Evolutionary conservation across 2,113 vertebrate species (phyloP).

Genomic region (Epinephelus moara): DNA sequence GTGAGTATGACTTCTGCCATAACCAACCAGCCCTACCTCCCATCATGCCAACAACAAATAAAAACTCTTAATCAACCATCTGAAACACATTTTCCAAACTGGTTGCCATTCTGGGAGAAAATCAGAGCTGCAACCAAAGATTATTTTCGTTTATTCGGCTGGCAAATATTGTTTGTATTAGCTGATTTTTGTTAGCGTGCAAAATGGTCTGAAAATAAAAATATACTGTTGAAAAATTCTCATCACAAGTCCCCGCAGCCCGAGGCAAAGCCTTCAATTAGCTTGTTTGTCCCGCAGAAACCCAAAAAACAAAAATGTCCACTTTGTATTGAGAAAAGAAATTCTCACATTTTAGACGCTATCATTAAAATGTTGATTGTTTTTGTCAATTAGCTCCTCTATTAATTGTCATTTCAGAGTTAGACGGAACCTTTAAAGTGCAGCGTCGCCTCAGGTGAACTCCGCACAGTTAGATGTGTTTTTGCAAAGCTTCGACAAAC

Average conservation of each 20-base stretch:
- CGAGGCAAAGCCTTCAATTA: neutral
- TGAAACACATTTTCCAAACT: neutral
- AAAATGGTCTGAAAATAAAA: neutral
- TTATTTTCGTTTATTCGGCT: neutral
- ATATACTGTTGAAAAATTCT: neutral
- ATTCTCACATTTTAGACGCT: neutral
- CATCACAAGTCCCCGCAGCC: neutral
- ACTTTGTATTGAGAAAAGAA: neutral
- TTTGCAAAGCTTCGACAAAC: constrained; percentile 15
- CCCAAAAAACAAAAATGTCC: neutral
- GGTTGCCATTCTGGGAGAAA: neutral
- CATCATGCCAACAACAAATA: neutral
- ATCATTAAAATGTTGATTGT: neutral
- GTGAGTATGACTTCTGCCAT: neutral
- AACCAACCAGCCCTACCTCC: too few relatives aligned
- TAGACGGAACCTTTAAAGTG: neutral
- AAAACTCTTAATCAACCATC: neutral
- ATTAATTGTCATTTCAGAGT: neutral
- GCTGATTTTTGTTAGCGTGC: neutral
- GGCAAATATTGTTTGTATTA: neutral
- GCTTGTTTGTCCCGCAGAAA: neutral
- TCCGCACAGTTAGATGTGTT: neutral
- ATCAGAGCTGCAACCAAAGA: neutral
- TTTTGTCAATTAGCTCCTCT: neutral
- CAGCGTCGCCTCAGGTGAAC: neutral